A percentile compares a stretch with the other conserved stretches of the same genome.
These are phyloP conservation scores for Piprites chloris DNA, from an alignment of 2,113 vertebrate species.

Conservation along the genomic window DNA sequence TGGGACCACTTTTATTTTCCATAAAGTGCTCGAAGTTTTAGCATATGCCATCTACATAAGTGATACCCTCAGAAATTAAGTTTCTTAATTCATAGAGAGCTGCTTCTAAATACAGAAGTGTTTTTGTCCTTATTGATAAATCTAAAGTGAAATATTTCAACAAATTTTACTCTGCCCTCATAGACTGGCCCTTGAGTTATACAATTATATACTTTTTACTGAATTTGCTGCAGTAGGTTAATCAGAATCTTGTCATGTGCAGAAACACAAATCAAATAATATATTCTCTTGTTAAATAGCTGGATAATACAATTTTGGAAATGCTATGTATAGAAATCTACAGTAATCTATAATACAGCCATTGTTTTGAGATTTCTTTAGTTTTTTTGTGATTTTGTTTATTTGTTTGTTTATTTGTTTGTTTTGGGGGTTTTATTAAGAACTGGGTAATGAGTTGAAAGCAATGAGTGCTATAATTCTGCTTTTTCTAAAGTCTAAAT, in stretches of 20 bases:
- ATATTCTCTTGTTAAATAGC: background rate
- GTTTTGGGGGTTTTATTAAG: background rate
- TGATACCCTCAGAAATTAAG: background rate
- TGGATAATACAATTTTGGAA: background rate
- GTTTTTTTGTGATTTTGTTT: background rate
- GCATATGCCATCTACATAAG: background rate
- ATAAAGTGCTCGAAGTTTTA: background rate
- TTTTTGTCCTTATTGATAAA: background rate
- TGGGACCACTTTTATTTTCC: background rate
- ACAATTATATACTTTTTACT: background rate
- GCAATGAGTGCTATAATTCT: background rate
- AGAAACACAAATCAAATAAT: constrained; percentile 29
- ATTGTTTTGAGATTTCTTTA: background rate
- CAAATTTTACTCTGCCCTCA: background rate
- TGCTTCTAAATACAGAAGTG: background rate
- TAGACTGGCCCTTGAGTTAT: background rate
- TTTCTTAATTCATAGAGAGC: background rate
- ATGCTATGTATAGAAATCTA: background rate
- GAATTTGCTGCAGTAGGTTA: background rate
- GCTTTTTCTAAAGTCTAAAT: background rate
- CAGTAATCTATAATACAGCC: background rate
- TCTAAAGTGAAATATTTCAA: background rate
- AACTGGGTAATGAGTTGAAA: background rate
- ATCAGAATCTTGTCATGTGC: constrained; percentile 55
- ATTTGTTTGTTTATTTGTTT: background rate